These are phyloP conservation scores for Paguma larvata DNA, from an alignment of 2,797 vertebrate species.

Conservation along the genomic window DNA sequence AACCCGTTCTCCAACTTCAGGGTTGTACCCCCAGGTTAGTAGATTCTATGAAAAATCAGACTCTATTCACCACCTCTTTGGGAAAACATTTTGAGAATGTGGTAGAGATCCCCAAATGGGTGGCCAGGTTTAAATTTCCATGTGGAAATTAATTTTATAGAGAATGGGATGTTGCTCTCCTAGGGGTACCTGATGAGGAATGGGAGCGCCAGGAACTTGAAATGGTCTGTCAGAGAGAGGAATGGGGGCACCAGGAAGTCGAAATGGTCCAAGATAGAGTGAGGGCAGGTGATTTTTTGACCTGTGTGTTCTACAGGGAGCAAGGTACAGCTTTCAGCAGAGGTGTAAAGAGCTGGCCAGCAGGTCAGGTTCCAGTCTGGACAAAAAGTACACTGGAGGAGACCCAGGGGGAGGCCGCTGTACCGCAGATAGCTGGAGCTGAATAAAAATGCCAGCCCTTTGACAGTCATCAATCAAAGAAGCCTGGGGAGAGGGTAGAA, in stretches of 20 bases:
- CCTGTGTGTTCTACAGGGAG: background rate
- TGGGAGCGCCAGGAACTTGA: background rate
- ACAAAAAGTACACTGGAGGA: background rate
- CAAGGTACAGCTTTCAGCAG: background rate
- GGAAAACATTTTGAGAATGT: background rate
- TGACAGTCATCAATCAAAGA: background rate
- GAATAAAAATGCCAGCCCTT: background rate
- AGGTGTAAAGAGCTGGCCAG: background rate
- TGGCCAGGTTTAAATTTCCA: background rate
- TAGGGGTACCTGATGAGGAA: background rate
- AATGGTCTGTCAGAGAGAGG: background rate
- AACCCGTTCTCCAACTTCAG: background rate
- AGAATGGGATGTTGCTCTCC: background rate
- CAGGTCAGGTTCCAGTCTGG: background rate
- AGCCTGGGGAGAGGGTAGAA: background rate
- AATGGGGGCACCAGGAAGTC: too few relatives aligned
- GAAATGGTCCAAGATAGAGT: too few relatives aligned
- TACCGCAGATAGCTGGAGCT: background rate
- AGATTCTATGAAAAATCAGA: background rate
- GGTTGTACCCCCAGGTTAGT: background rate
- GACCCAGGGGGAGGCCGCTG: background rate
- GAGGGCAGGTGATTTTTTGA: background rate
- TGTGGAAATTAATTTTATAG: background rate
- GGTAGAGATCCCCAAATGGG: background rate
- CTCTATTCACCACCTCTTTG: background rate